These are phyloP conservation scores for Callipepla californica DNA, from an alignment of 2,113 vertebrate genomes.

Conservation along the genomic window DNA sequence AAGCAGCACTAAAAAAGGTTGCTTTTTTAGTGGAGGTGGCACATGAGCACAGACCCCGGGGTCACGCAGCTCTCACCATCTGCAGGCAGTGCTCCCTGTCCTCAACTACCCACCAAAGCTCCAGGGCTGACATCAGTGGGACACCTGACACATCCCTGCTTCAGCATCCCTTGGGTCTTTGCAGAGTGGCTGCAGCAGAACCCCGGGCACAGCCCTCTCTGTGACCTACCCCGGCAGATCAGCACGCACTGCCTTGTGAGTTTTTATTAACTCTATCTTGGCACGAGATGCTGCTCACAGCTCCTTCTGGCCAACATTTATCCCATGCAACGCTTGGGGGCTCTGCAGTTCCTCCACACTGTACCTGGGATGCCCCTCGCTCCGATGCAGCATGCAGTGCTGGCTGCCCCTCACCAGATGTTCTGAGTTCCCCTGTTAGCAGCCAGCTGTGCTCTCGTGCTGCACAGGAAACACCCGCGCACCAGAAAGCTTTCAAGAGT, in stretches of 20 bases:
- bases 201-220: not conserved
- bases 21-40: not conserved
- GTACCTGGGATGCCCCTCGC: not conserved
- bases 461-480: not conserved
- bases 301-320: not conserved
- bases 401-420: not conserved
- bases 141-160: not conserved
- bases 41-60: not conserved
- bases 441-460: not conserved
- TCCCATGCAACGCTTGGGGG: too few species aligned
- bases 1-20: not conserved
- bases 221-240: not conserved
- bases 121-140: not conserved
- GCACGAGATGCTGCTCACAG: rapidly evolving
- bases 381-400: rapidly evolving
- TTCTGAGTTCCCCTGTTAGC: not conserved
- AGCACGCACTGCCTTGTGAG: not conserved
- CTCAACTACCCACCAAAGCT: not conserved
- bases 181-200: not conserved
- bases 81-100: rapidly evolving
- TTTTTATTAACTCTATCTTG: not conserved
- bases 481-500: rapidly evolving
- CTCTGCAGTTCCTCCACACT: not conserved
- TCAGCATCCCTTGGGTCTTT: not conserved
- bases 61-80: not conserved